Evolutionary conservation across 2,797 vertebrate genomes (phyloP), one percentile per base, ranked within the genome.

Genomic region (Manis javanica): DNA sequence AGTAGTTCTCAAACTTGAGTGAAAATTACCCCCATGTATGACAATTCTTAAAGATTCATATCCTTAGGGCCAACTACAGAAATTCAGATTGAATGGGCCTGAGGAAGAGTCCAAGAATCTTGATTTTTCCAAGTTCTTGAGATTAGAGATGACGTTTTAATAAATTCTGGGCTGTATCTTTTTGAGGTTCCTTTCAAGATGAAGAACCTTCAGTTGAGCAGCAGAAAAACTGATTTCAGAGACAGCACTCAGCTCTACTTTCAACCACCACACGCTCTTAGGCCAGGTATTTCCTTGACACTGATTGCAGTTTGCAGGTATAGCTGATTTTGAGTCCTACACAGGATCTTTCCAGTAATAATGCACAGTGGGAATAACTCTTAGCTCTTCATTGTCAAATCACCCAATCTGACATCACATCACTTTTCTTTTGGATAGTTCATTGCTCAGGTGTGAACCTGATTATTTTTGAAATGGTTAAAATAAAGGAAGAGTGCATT

Each of bases 401-500:
- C 37, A 34, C 14, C 29, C 23, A 1, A 72, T 53, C 37, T 88
- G 19, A 83, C 55, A 78, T 31, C 55, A 46, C 31, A 14, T 21
- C 24, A 59, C 37, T 90, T 94, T 75, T 77, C 72, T 85, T 81
- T 78, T 29, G 29, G 51, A 64, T 51, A 59, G 31, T 37, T 72
- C 77, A 87, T 82, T 75, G 26, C 55, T 94, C 42, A 61, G 34
- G 61, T 61, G 13, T 79, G 29, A 96, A 72, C n/a, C 34, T 82
- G 72, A 90, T 87, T 87, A 85, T 57, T 85, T 92, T 81, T 92
- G 15, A 96, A 91, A 85, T 77, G 37, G 29, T 49, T 85, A n/a
- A 90, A 94, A 89, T 81, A 49, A 83, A 83, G 15, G 11, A 90
- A 59, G 24, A 39, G 0, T 31, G 5, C 29, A 39, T 74, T 49